A percentile compares a stretch with the other conserved stretches of the same genome.
phyloP scores from a whole-genome alignment of 2,113 vertebrate genomes.

The Cervus canadensis region DNA sequence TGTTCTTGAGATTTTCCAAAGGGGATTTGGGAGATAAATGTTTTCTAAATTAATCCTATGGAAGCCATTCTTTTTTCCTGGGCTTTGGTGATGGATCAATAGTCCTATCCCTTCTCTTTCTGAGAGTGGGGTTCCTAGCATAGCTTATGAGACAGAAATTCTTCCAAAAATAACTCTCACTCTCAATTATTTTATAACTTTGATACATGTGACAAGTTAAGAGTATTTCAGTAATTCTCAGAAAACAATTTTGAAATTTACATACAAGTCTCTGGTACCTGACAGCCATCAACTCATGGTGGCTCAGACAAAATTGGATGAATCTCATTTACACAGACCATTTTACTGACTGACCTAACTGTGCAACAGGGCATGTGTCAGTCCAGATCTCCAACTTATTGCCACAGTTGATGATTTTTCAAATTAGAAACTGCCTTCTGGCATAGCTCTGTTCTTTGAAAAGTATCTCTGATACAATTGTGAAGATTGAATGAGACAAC shows the following conservation, averaged over 20 bases:
- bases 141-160: neutral
- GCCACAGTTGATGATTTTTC: neutral
- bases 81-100: neutral
- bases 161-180: neutral
- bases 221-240: neutral
- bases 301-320: neutral
- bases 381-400: neutral
- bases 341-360: neutral
- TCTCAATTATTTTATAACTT: neutral
- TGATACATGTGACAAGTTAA: neutral
- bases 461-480: neutral
- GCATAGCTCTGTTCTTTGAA: neutral
- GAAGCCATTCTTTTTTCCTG: neutral
- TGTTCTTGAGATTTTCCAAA: neutral
- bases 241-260: neutral
- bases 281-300: neutral
- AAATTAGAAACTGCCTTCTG: neutral
- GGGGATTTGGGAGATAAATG: neutral
- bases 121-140: neutral
- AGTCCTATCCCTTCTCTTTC: neutral
- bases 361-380: neutral
- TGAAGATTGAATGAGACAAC: neutral
- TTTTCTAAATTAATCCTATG: neutral
- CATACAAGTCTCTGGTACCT: neutral
- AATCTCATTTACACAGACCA: neutral